Evolutionary conservation across 2,113 vertebrate genomes (phyloP).

Genomic region (Turnix velox): DNA sequence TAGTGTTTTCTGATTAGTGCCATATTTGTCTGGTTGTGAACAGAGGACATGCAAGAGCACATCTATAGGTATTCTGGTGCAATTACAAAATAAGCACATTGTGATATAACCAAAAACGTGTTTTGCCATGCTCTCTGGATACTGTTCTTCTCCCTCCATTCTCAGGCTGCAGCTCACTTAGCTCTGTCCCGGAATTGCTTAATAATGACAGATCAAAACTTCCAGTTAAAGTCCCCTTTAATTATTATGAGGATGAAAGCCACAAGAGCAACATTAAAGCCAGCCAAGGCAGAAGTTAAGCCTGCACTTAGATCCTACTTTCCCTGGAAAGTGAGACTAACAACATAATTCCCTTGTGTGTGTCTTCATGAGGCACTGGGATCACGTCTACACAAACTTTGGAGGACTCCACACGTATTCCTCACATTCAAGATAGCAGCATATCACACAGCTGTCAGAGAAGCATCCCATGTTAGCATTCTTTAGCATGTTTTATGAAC

Average conservation of each 20-base stretch:
- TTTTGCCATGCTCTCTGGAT: not conserved
- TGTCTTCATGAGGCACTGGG: not conserved
- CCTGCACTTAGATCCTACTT: not conserved
- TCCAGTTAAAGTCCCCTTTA: not conserved
- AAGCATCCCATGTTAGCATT: slow-evolving; percentile 28
- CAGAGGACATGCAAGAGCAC: not conserved
- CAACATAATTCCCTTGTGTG: not conserved
- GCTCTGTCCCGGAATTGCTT: not conserved
- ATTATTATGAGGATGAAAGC: not conserved
- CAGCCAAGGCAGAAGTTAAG: not conserved
- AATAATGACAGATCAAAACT: not conserved
- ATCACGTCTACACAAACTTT: not conserved
- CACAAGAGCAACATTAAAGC: not conserved
- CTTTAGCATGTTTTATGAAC: slow-evolving; percentile 28
- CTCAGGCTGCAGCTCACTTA: not conserved
- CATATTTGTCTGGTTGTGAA: not conserved
- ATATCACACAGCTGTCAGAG: slow-evolving; percentile 34
- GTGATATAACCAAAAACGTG: not conserved
- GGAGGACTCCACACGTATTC: not conserved
- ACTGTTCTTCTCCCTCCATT: not conserved
- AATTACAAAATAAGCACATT: not conserved
- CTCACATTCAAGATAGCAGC: slow-evolving; percentile 16
- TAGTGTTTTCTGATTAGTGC: not conserved
- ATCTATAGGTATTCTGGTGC: not conserved
- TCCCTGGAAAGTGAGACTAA: not conserved